Conservation (phyloP, 2,113 vertebrate genomes). For the Setophaga coronata region DNA sequence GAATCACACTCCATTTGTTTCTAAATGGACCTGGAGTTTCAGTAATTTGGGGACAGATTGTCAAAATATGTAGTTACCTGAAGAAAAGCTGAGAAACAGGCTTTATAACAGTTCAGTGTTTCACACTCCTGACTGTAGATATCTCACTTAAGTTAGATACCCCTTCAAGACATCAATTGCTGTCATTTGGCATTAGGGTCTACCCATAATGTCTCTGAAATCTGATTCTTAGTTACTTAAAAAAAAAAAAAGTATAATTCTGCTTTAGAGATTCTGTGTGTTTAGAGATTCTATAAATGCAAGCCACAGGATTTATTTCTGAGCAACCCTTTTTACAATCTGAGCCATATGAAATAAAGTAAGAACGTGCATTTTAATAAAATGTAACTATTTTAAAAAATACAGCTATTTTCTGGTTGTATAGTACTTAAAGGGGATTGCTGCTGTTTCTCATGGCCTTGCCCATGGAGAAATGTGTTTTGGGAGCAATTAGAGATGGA, state of each 20-base stretch:
- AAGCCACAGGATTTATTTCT: background rate
- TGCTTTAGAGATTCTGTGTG: background rate
- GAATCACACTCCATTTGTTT: background rate
- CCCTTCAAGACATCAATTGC: background rate
- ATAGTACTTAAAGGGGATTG: background rate
- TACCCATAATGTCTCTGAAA: background rate
- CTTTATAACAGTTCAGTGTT: background rate
- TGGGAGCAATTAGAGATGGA: background rate
- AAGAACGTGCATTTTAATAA: background rate
- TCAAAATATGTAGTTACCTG: background rate
- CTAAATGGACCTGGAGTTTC: background rate
- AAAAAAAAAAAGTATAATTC: background rate
- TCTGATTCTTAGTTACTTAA: background rate
- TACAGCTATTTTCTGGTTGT: background rate
- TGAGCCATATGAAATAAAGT: background rate
- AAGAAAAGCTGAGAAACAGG: background rate
- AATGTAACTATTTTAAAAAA: background rate
- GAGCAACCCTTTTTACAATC: background rate
- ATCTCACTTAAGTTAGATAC: too few species aligned
- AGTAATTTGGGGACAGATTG: background rate
- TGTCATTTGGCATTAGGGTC: background rate
- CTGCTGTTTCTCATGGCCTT: background rate
- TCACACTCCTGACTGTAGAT: background rate
- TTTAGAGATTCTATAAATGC: background rate
- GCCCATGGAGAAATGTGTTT: background rate